Conservation (phyloP, 1,140 invertebrate species). For the Arion vulgaris region DNA sequence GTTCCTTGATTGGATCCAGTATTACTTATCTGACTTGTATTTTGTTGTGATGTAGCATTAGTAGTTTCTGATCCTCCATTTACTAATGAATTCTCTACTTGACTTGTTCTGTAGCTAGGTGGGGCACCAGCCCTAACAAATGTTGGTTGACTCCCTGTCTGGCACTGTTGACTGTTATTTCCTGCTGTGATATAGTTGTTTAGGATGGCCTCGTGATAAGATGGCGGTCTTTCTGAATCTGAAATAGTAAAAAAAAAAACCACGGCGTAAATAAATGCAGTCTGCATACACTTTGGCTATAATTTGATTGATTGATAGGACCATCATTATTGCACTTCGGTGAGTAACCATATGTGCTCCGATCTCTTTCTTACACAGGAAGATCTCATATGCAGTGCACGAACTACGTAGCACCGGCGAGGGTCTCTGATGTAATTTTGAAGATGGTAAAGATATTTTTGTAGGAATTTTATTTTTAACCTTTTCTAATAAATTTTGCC, state of each 20-base stretch:
- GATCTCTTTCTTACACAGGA: no score
- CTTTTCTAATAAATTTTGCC: no score
- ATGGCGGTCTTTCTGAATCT: slow-evolving; percentile 11
- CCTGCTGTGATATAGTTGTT: slow-evolving; percentile 9
- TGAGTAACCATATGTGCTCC: no score
- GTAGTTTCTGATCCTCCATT: neutral
- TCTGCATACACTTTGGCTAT: no score
- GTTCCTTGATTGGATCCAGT: neutral
- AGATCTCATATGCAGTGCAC: no score
- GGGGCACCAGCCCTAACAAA: slow-evolving; percentile 25
- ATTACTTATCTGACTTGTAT: neutral
- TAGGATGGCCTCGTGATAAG: slow-evolving; percentile 29
- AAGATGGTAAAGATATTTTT: no score
- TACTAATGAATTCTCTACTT: neutral
- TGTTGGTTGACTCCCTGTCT: neutral
- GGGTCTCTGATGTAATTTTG: no score
- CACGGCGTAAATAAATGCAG: no score
- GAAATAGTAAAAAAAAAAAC: neutral
- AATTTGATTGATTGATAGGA: no score
- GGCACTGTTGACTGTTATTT: neutral
- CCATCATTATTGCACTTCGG: no score
- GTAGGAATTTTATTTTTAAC: no score
- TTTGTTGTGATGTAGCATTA: neutral
- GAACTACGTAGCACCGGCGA: no score
- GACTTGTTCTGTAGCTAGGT: slow-evolving; percentile 33